Evolutionary conservation across 2,797 vertebrate genomes (phyloP).

Genomic region (Enteromius unitaeniatus): DNA sequence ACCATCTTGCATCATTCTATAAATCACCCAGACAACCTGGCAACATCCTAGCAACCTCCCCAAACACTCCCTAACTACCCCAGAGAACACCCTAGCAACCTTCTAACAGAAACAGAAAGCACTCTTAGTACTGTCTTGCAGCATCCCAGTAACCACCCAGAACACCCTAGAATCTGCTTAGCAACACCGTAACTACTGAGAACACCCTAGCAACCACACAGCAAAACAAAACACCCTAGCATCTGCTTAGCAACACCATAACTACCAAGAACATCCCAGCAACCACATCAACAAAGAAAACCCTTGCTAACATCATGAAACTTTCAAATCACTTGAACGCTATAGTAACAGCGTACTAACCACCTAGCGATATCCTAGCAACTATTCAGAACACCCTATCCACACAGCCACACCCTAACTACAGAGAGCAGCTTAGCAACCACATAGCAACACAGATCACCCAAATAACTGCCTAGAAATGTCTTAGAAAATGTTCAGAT

Average conservation of each 20-base stretch:
- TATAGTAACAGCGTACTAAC: not conserved
- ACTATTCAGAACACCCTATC: not conserved
- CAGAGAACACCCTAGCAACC: no score
- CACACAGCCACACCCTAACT: not conserved
- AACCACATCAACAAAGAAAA: not conserved
- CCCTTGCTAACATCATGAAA: not conserved
- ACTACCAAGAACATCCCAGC: no score
- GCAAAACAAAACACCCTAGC: not conserved
- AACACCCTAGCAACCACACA: not conserved
- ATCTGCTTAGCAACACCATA: no score
- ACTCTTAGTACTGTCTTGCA: not conserved
- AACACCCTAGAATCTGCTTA: not conserved
- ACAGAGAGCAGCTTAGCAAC: not conserved
- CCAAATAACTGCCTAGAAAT: not conserved
- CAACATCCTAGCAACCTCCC: no score
- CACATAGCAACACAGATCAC: not conserved
- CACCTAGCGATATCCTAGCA: not conserved
- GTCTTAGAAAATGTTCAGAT: not conserved
- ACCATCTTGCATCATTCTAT: no score
- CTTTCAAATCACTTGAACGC: not conserved
- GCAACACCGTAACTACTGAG: not conserved
- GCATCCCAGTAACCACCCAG: not conserved
- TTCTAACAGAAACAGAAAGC: no score
- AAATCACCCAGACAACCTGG: no score
- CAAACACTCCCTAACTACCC: no score